Conservation (phyloP, 1,140 invertebrate genomes). For the Trichonephila inaurata region DNA sequence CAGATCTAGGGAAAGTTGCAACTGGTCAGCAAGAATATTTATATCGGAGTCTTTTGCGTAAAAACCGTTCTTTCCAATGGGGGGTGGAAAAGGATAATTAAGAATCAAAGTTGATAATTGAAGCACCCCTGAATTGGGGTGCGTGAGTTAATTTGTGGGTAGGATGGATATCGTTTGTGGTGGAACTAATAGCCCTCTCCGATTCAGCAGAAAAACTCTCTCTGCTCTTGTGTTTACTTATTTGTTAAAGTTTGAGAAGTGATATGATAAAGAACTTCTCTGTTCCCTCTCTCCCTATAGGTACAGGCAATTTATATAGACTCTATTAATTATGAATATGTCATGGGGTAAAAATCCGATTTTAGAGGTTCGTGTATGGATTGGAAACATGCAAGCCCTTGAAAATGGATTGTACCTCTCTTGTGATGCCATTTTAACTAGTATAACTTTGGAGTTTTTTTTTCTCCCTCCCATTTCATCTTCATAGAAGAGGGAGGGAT, state of each 20-base stretch:
- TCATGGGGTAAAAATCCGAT: constrained; percentile 47
- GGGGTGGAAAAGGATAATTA: constrained; percentile 49
- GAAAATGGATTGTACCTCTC: too few species aligned
- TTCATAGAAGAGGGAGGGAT: neutral
- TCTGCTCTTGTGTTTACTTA: constrained; percentile 12
- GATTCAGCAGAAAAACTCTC: constrained; percentile 15
- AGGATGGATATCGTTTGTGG: constrained; percentile 18
- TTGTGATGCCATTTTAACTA: too few species aligned
- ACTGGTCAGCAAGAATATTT: constrained; percentile 64
- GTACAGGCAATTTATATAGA: constrained; percentile 20
- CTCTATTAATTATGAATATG: constrained; percentile 48
- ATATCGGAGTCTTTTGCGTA: constrained; percentile 17
- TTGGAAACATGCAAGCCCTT: constrained; percentile 2
- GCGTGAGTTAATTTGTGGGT: too few species aligned
- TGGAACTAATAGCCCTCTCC: constrained; percentile 38
- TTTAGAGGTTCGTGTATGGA: constrained; percentile 45
- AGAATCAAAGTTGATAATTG: constrained; percentile 71
- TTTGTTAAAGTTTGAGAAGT: constrained; percentile 13
- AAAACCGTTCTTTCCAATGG: neutral
- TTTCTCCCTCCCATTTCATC: neutral
- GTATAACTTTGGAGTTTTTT: constrained; percentile 1
- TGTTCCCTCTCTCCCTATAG: neutral
- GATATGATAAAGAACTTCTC: constrained; percentile 44
- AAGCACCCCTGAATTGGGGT: constrained; percentile 53
- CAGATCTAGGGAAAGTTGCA: constrained; percentile 34